A percentile compares a stretch with the other conserved stretches of the same genome.
These are phyloP conservation scores for Drosophila nebulosa DNA, from an alignment of 1,140 invertebrate genomes.

Conservation along the genomic window DNA sequence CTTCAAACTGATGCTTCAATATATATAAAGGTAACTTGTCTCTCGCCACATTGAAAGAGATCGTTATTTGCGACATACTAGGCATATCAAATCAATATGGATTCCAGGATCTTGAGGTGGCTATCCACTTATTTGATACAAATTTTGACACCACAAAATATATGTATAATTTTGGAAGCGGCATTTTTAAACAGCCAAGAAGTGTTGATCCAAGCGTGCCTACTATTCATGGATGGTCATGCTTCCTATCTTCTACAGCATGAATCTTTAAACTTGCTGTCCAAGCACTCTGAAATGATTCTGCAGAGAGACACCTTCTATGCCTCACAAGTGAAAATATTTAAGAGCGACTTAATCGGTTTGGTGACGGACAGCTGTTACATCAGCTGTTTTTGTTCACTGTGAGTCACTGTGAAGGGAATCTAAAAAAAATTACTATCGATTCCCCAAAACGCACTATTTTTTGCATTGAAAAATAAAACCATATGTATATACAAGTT, in stretches of 20 bases:
- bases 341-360: slow-evolving; percentile 88
- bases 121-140: slow-evolving; percentile 96
- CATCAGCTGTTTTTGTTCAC: too few species aligned
- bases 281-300: slow-evolving; percentile 91
- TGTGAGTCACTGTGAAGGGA: too few species aligned
- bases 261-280: slow-evolving; percentile 92
- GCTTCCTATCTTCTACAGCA: slow-evolving; percentile 91
- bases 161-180: slow-evolving; percentile 95
- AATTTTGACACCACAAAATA: slow-evolving; percentile 92
- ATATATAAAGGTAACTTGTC: slow-evolving; percentile 94
- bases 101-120: slow-evolving; percentile 93
- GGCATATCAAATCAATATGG: slow-evolving; percentile 97
- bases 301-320: slow-evolving; percentile 96
- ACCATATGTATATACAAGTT: too few species aligned
- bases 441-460: too few species aligned
- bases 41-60: slow-evolving; percentile 90
- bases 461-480: too few species aligned
- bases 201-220: slow-evolving; percentile 85
- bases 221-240: slow-evolving; percentile 93
- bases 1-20: slow-evolving; percentile 94
- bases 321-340: slow-evolving; percentile 97
- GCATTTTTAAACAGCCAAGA: slow-evolving; percentile 86
- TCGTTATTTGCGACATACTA: slow-evolving; percentile 92
- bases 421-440: too few species aligned
- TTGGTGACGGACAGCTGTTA: too few species aligned